Conservation (phyloP, 2,797 vertebrate species). For the Brotogeris chrysoptera region DNA sequence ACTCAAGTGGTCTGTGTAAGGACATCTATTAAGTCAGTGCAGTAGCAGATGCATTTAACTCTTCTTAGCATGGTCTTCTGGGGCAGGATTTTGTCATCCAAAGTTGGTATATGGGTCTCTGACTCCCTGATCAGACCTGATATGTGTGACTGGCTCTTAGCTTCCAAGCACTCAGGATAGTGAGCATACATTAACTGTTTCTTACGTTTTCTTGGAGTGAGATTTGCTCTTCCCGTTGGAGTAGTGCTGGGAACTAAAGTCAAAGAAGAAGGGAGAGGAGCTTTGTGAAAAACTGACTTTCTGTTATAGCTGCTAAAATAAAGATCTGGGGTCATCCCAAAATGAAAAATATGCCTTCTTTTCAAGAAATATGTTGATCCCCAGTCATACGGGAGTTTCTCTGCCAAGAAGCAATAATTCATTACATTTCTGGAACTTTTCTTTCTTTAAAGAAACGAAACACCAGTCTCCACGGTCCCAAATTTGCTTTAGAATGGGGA, state of each 20-base stretch:
- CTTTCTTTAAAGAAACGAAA: slow-evolving; percentile 8
- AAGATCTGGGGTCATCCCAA: neutral
- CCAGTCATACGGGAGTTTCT: neutral
- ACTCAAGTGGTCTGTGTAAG: neutral
- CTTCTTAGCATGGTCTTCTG: neutral
- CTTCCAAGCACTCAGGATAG: neutral
- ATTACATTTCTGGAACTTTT: neutral
- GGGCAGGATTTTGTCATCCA: neutral
- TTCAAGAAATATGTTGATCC: neutral
- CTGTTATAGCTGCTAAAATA: neutral
- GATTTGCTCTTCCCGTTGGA: neutral
- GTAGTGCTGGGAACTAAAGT: neutral
- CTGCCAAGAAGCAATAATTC: neutral
- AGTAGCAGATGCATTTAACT: neutral
- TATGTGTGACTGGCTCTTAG: neutral
- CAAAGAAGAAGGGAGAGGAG: neutral
- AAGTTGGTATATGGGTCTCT: neutral
- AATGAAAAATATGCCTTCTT: neutral
- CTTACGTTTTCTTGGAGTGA: neutral
- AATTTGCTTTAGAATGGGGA: neutral
- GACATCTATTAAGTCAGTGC: neutral
- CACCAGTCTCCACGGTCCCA: neutral
- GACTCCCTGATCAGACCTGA: neutral
- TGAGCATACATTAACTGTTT: neutral
- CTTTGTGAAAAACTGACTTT: neutral